phyloP scores from a whole-genome alignment of 2,888 invertebrate species.

The Microdon myrmicae region DNA sequence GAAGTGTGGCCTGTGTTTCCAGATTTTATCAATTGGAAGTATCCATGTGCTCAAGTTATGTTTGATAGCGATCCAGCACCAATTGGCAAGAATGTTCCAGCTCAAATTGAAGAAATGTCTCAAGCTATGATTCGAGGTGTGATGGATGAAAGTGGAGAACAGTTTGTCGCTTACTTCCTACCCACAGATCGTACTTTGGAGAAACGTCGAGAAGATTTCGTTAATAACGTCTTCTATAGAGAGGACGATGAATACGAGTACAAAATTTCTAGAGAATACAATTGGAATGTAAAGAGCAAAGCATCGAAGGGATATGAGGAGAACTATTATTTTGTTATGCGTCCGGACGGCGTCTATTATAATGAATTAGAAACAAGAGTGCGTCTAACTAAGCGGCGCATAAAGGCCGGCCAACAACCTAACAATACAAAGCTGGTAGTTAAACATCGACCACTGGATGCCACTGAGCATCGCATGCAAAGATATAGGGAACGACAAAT shows the following conservation, averaged over 20 bases:
- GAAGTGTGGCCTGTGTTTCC: constrained; percentile 91
- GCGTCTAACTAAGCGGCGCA: constrained; percentile 90
- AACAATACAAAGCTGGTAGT: constrained; percentile 77
- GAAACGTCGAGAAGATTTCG: constrained; percentile 86
- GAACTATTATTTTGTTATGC: constrained; percentile 94
- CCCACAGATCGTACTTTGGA: constrained; percentile 92
- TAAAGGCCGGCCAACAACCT: constrained; percentile 75
- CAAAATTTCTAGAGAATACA: constrained; percentile 97
- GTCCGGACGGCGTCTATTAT: constrained; percentile 91
- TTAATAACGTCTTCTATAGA: constrained; percentile 80
- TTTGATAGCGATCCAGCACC: constrained; percentile 99
- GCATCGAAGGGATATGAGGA: constrained; percentile 95
- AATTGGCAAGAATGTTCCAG: constrained; percentile 83
- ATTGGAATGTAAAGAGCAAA: constrained; percentile 99
- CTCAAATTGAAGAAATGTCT: constrained; percentile 96
- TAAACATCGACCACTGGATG: constrained; percentile 87
- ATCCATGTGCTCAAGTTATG: constrained; percentile 97
- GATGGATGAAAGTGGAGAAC: constrained; percentile 98
- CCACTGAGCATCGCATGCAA: constrained; percentile 86
- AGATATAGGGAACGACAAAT: constrained; percentile 86
- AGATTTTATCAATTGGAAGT: constrained; percentile 97
- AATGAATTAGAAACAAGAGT: constrained; percentile 96
- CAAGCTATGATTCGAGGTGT: constrained; percentile 99
- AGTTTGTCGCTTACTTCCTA: constrained; percentile 98
- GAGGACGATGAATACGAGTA: constrained; percentile 96